Conservation (phyloP, 2,797 vertebrate genomes). For the Bovichtus diacanthus region DNA sequence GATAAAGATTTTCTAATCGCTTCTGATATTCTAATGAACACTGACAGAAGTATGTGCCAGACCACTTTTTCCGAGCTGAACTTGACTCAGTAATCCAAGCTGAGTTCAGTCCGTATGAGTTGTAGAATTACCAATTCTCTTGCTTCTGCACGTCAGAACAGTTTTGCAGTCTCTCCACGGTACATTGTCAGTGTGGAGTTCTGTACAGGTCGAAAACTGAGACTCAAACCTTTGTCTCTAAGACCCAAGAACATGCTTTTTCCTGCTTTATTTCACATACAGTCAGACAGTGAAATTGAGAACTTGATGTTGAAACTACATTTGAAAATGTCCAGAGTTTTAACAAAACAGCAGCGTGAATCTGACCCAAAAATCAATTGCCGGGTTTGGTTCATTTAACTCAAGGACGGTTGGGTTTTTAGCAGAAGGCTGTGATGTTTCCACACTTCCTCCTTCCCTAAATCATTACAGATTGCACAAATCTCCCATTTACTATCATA, state of each 20-base stretch:
- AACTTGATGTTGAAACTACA: background rate
- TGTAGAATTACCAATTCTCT: background rate
- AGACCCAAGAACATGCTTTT: background rate
- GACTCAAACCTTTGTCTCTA: background rate
- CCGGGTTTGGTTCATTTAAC: background rate
- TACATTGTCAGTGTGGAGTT: background rate
- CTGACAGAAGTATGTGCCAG: background rate
- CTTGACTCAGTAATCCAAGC: background rate
- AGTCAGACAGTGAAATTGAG: background rate
- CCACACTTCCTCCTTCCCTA: background rate
- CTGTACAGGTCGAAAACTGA: background rate
- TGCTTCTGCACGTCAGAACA: background rate
- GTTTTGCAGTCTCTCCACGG: background rate
- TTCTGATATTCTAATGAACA: background rate
- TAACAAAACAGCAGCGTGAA: background rate
- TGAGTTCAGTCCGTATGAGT: background rate
- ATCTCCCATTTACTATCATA: background rate
- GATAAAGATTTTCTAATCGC: background rate
- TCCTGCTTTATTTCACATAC: background rate
- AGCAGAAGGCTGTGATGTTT: background rate
- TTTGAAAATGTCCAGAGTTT: background rate
- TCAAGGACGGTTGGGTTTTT: background rate
- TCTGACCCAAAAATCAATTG: constrained; percentile 1
- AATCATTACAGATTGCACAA: background rate
- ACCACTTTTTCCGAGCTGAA: background rate